Base-by-base conservation (phyloP, 2,113 vertebrate genomes). In the Bucco capensis region DNA sequence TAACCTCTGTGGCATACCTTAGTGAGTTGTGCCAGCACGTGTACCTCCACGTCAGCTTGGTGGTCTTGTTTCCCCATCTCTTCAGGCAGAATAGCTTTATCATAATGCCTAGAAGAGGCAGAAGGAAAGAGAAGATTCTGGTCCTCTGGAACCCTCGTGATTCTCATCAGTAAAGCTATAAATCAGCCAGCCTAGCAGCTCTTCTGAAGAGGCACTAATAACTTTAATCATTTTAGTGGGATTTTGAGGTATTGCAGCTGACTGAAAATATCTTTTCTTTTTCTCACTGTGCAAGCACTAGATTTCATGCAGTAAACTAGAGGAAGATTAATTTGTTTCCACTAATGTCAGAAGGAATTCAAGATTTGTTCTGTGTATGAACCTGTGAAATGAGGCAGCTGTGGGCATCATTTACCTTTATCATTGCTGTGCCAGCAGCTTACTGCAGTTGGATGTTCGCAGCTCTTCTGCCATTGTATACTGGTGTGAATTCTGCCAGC, bases 131-230 rank as follows among this genome's bases (percentile, higher is more conserved):
- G 49, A 50, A 79, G 71, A 76, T 88, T 92, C 79, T 94, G 80
- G 61, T 92, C 35, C 37, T 72, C 60, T 66, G 58, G 33, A 96
- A 87, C 42, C 79, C 82, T 83, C 93, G 77, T 85, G 61, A 86
- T 67, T 91, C 67, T 96, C 78, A 85, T 84, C 72, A 94, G 82
- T 72, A 88, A 90, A 89, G 74, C 85, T 93, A 12, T 90, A 89
- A 40, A 30, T 94, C 65, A 88, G 56, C 37, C 71, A 64, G 37
- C 37, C 54, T 75, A 28, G 80, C 82, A 83, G 72, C 47, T 89
- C 66, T 95, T 88, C 85, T 93, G 35, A 93, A 82, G 47, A 91
- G 67, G 47, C 92, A 50, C 35, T 69, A 60, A 91, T 95, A 76
- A 61, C 54, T 94, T 92, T 64, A 69, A 70, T 84, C 10, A 57